Conservation (phyloP, 2,888 invertebrate genomes). For the Chalcosyrphus nemorum region DNA sequence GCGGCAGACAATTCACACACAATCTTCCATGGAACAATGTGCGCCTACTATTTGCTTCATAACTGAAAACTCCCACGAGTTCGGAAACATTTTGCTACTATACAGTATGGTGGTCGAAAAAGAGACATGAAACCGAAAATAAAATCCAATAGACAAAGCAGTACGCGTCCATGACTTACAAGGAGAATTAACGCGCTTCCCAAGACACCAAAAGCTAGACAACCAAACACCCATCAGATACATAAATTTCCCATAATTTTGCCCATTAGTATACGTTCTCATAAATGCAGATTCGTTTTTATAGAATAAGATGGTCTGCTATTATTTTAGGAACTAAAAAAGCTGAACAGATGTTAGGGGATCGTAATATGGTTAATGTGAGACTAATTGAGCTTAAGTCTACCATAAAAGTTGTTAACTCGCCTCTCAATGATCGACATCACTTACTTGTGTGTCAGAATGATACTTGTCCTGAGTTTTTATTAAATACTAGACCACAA, state of each 20-base stretch:
- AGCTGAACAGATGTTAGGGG: too few relatives aligned
- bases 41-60: background rate
- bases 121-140: background rate
- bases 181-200: slow-evolving; percentile 36
- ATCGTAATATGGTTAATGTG: too few relatives aligned
- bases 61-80: slow-evolving; percentile 25
- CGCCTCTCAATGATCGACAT: too few relatives aligned
- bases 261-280: background rate
- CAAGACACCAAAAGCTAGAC: slow-evolving; percentile 8
- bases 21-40: slow-evolving; percentile 29
- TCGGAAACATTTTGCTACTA: background rate
- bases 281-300: background rate
- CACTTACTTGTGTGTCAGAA: too few relatives aligned
- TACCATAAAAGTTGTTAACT: too few relatives aligned
- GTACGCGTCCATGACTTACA: slow-evolving; percentile 49
- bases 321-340: background rate
- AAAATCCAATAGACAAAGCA: slow-evolving; percentile 31
- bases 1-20: slow-evolving; percentile 35
- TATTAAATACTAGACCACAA: too few relatives aligned
- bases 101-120: background rate
- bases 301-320: background rate
- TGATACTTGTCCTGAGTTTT: too few relatives aligned
- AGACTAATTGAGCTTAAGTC: too few relatives aligned
- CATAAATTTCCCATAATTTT: slow-evolving; percentile 9
- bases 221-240: background rate